Percentiles rank a stretch among this genome's conserved stretches.
Evolutionary conservation across 2,113 vertebrate genomes (phyloP).

Genomic region (Catharus fuscescens): DNA sequence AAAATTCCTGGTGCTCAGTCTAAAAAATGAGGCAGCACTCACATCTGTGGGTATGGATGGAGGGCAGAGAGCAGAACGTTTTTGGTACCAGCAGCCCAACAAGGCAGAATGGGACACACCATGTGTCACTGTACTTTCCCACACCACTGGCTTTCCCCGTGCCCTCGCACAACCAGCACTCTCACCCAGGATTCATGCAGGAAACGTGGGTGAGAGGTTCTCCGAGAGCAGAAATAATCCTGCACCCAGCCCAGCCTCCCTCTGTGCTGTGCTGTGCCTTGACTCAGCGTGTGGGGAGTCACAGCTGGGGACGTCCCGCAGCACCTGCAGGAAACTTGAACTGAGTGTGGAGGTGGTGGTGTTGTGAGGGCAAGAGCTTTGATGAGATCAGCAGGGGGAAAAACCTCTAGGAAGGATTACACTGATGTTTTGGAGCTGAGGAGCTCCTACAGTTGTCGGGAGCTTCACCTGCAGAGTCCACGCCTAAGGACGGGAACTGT

Average conservation of each 20-base stretch:
- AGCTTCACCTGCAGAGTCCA: neutral
- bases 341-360: neutral
- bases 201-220: conserved; percentile 43
- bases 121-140: accelerated
- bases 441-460: accelerated
- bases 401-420: neutral
- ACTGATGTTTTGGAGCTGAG: neutral
- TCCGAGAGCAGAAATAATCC: neutral
- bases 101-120: neutral
- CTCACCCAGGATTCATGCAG: neutral
- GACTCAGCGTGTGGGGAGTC: neutral
- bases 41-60: neutral
- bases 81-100: neutral
- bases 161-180: accelerated
- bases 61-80: neutral
- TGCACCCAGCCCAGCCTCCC: neutral
- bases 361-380: neutral
- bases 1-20: neutral
- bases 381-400: neutral
- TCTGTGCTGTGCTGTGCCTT: accelerated
- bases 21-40: neutral
- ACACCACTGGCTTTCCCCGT: neutral
- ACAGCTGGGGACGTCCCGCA: neutral
- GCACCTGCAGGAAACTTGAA: conserved; percentile 18
- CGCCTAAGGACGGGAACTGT: accelerated